Percentiles rank a stretch among this genome's conserved stretches.
phyloP scores from a whole-genome alignment of 2,113 vertebrate genomes.

The Ginglymostoma cirratum region DNA sequence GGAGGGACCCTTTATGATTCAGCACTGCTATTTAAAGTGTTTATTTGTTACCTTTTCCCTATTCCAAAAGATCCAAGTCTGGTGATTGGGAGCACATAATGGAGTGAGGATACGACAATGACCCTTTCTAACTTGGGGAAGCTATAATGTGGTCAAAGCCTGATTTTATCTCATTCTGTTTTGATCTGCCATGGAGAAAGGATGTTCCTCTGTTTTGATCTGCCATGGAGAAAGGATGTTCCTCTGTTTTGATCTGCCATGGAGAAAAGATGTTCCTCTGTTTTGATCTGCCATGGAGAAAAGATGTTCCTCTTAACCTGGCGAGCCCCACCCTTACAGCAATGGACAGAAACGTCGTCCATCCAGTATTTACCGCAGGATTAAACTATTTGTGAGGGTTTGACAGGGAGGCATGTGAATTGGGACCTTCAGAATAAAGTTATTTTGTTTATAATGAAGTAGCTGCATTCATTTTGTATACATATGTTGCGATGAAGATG shows the following conservation, averaged over 20 bases:
- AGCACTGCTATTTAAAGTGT: not conserved
- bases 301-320: not conserved
- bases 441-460: not conserved
- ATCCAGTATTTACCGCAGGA: not conserved
- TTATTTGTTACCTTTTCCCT: too few relatives aligned
- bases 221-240: too few relatives aligned
- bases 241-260: not conserved
- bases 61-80: not conserved
- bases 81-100: not conserved
- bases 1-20: not conserved
- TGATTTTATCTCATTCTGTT: not conserved
- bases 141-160: too few relatives aligned
- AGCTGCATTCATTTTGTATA: not conserved
- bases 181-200: not conserved
- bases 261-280: not conserved
- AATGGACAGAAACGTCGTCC: not conserved
- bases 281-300: not conserved
- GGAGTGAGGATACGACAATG: not conserved
- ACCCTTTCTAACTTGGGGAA: not conserved
- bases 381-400: not conserved
- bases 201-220: too few relatives aligned
- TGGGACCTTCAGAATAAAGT: not conserved
- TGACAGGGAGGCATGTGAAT: not conserved
- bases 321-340: not conserved
- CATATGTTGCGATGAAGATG: too few relatives aligned